Evolutionary conservation across 2,797 vertebrate species (phyloP), one percentile per base, ranked within the genome.

Genomic region (Lophius americanus): DNA sequence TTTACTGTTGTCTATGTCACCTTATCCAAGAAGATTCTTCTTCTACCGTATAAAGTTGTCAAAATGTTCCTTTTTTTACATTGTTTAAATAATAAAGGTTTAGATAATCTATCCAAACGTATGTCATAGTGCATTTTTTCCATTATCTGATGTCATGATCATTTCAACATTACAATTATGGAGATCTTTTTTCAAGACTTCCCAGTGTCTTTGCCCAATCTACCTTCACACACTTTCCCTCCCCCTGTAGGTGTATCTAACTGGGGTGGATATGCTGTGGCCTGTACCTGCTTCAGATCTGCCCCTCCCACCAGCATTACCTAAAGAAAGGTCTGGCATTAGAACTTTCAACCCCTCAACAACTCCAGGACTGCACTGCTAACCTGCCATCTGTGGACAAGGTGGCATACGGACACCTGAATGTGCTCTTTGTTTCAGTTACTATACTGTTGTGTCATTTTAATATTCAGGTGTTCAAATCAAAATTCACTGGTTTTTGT

Each of bases 221-320:
- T 33, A n/a, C 38, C 5, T 33, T 10, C 49, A 51, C 6, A 11
- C 50, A 2, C 7, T 14, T 33, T 53, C 2, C 10, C 7, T 44
- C 62, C 50, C 51, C 32, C 54, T 79, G n/a, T 70, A 96, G 96
- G 95, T 1, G 95, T 98, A 60, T 97, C 96, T 9, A 96, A 96
- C 90, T 97, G 96, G 96, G 96, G 95, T 3, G 95, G 96, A 23
- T 96, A 95, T 0, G 95, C 95, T 23, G 83, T 97, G n/a, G 95
- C 0, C 90, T 97, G 3, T 93, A 94, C 57, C 63, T 96, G 67
- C 93, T 97, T 44, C 92, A 88, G 70, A 89, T 80, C 4, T 96
- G 95, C 50, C 81, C 90, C 0, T 41, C 88, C 5, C 95, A 97
- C 1, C 88, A 85, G 3, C 84, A 84, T 0, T 96, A 96, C 66